A percentile compares a stretch with the other conserved stretches of the same genome.
Evolutionary conservation across 1,140 invertebrate species (phyloP).

Genomic region (Phenacoccus solenopsis): DNA sequence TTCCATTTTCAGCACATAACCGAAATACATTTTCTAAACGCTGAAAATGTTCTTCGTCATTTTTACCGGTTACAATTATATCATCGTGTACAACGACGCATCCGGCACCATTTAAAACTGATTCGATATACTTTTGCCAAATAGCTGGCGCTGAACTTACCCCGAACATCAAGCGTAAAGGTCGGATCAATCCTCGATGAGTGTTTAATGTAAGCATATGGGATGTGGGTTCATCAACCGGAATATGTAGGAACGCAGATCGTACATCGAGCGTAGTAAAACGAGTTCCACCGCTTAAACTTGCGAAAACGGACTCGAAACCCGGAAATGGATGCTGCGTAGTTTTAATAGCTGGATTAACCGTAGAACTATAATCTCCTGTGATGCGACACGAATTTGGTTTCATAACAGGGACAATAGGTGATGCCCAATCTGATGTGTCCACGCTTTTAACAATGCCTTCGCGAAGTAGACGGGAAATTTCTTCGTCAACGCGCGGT

Average conservation of each 20-base stretch:
- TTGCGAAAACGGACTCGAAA: conserved; percentile 20
- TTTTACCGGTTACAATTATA: conserved; percentile 29
- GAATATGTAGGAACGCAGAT: conserved; percentile 34
- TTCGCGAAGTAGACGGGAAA: background rate
- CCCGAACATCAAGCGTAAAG: conserved; percentile 32
- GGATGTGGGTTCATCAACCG: conserved; percentile 19
- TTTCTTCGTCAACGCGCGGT: background rate
- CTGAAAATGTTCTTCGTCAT: conserved; percentile 20
- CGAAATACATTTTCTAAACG: background rate
- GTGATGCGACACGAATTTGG: conserved; percentile 21
- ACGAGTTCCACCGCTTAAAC: background rate
- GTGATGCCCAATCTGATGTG: background rate
- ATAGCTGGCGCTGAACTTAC: conserved; percentile 28
- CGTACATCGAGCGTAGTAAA: conserved; percentile 32
- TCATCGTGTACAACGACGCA: conserved; percentile 22
- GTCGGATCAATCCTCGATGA: conserved; percentile 31
- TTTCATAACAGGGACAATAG: background rate
- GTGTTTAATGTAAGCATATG: conserved; percentile 29
- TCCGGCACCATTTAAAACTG: conserved; percentile 29
- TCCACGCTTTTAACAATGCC: background rate
- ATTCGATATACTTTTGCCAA: conserved; percentile 35
- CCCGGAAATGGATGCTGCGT: conserved; percentile 20
- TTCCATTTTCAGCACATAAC: background rate
- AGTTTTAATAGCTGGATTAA: background rate
- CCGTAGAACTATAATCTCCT: conserved; percentile 28